Conservation (phyloP, 2,888 invertebrate species). For the Spodoptera exigua region DNA sequence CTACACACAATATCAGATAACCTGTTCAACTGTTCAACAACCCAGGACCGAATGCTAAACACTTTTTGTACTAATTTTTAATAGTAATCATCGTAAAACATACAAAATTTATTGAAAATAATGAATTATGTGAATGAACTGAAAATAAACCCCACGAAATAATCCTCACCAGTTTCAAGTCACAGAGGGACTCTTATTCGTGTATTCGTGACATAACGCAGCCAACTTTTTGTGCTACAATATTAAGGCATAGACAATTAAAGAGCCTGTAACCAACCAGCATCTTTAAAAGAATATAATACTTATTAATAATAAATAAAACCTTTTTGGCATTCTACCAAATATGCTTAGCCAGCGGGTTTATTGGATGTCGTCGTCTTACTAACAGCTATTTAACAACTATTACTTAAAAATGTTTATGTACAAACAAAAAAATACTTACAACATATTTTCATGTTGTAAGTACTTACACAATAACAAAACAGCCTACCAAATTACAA, state of each 20-base stretch:
- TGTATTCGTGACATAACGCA: too few relatives aligned
- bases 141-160: too few relatives aligned
- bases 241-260: conserved; percentile 41
- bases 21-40: conserved; percentile 17
- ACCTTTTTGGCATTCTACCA: conserved; percentile 41
- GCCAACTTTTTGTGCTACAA: too few relatives aligned
- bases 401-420: too few relatives aligned
- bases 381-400: neutral
- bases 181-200: too few relatives aligned
- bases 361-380: conserved; percentile 31
- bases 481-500: conserved; percentile 28
- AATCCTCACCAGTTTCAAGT: too few relatives aligned
- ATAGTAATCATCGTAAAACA: too few relatives aligned
- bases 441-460: too few relatives aligned
- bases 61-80: conserved; percentile 30
- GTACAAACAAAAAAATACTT: too few relatives aligned
- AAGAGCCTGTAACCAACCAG: conserved; percentile 35
- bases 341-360: conserved; percentile 32
- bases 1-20: conserved; percentile 54
- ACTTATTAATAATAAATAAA: conserved; percentile 40
- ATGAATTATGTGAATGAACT: too few relatives aligned
- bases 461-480: conserved; percentile 16
- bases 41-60: conserved; percentile 34
- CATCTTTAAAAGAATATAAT: conserved; percentile 42
- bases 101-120: too few relatives aligned